Evolutionary conservation across 2,888 invertebrate genomes (phyloP).

Genomic region (Drosophila parthenogenetica): DNA sequence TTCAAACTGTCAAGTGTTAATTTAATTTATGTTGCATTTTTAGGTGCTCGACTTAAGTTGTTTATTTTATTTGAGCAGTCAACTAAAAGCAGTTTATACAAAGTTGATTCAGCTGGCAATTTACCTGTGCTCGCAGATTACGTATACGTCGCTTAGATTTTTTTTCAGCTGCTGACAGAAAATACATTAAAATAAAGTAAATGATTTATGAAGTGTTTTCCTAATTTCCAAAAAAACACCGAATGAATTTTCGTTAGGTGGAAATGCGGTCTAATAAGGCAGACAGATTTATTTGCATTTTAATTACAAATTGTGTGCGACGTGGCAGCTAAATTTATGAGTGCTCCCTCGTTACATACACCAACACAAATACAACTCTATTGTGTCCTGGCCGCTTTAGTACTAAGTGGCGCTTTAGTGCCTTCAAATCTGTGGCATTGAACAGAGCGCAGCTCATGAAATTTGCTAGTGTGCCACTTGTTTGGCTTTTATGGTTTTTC

Average conservation of each 20-base stretch:
- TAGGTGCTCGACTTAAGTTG: not conserved
- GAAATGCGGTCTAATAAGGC: slow-evolving; percentile 48
- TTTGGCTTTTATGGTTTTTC: slow-evolving; percentile 77
- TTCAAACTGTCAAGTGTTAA: not conserved
- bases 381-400: slow-evolving; percentile 63
- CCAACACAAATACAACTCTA: not conserved
- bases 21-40: slow-evolving; percentile 2
- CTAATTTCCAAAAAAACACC: slow-evolving; percentile 56
- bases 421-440: slow-evolving; percentile 72
- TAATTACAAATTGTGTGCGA: slow-evolving; percentile 71
- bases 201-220: slow-evolving; percentile 13
- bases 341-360: slow-evolving; percentile 10
- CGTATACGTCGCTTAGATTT: not conserved
- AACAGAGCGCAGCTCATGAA: slow-evolving; percentile 58
- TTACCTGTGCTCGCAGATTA: not conserved
- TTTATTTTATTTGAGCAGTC: not conserved
- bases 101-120: not conserved
- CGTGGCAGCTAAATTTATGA: slow-evolving; percentile 48
- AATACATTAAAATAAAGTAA: slow-evolving; percentile 10
- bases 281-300: slow-evolving; percentile 75
- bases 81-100: not conserved
- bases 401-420: slow-evolving; percentile 77
- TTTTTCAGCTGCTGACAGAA: slow-evolving; percentile 2
- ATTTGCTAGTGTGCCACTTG: slow-evolving; percentile 68
- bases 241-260: slow-evolving; percentile 35